These are phyloP conservation scores for Etheostoma perlongum DNA, from an alignment of 2,797 vertebrate genomes.

Conservation along the genomic window DNA sequence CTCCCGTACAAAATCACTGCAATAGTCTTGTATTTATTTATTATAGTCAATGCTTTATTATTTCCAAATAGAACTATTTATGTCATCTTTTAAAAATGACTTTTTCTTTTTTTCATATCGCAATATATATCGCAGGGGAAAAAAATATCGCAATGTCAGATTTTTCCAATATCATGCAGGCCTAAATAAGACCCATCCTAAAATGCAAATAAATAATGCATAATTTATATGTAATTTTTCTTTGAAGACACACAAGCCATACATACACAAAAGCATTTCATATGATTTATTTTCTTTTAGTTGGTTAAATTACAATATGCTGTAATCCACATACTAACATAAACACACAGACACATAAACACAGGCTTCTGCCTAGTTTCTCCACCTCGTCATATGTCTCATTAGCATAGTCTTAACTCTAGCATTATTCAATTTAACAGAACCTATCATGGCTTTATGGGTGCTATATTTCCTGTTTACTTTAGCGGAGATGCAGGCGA, in stretches of 20 bases:
- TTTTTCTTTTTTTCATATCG: too few species aligned
- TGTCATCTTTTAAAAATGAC: too few species aligned
- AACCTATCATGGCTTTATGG: constrained; percentile 68
- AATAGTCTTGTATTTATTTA: too few species aligned
- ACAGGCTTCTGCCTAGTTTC: constrained; percentile 7
- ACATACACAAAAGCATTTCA: constrained; percentile 18
- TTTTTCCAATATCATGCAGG: too few species aligned
- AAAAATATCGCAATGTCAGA: too few species aligned
- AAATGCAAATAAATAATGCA: constrained; percentile 31
- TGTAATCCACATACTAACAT: constrained; percentile 29
- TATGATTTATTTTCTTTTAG: constrained; percentile 55
- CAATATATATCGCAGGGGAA: too few species aligned
- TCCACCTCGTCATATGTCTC: constrained; percentile 48
- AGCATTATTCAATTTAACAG: constrained; percentile 71
- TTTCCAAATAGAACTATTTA: too few species aligned
- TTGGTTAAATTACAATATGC: constrained; percentile 37
- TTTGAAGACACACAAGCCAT: constrained; percentile 20
- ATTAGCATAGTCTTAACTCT: constrained; percentile 68
- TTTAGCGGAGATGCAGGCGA: constrained; percentile 33
- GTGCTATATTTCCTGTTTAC: constrained; percentile 67
- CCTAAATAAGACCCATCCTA: background rate
- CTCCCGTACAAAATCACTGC: too few species aligned
- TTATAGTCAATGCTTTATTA: too few species aligned
- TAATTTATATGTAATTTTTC: constrained; percentile 43
- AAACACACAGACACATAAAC: constrained; percentile 35